phyloP scores from a whole-genome alignment of 2,888 invertebrate genomes.

The Melieria crassipennis region DNA sequence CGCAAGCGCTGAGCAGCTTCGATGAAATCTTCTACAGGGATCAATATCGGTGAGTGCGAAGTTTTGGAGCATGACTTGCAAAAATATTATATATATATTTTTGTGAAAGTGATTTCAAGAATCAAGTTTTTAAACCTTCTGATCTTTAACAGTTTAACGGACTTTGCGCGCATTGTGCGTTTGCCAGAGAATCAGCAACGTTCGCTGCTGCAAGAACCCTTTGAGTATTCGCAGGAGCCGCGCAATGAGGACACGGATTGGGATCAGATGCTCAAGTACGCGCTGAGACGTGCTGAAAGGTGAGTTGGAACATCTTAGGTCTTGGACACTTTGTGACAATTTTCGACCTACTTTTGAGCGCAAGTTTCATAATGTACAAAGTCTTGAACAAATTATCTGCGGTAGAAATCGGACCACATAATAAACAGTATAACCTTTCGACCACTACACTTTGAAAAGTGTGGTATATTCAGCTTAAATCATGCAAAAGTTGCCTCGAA shows the following conservation, averaged over 20 bases:
- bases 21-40: conserved; percentile 81
- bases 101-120: not conserved
- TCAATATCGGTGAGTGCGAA: conserved; percentile 65
- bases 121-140: conserved; percentile 2
- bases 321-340: no score
- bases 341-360: no score
- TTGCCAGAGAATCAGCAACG: conserved; percentile 77
- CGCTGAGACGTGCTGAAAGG: conserved; percentile 78
- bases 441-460: no score
- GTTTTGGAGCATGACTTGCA: not conserved
- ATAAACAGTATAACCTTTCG: no score
- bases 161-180: conserved; percentile 76
- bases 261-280: conserved; percentile 82
- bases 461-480: no score
- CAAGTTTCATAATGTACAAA: no score
- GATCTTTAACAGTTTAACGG: conserved; percentile 69
- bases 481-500: no score
- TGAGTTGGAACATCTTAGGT: conserved; percentile 48
- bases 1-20: conserved; percentile 78
- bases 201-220: conserved; percentile 76
- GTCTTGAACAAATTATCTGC: no score
- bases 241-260: conserved; percentile 81
- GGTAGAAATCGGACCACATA: no score
- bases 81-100: not conserved
- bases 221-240: conserved; percentile 77